Evolutionary conservation across 2,113 vertebrate species (phyloP), one percentile per base, ranked within the genome.

Genomic region (Agelaius tricolor): DNA sequence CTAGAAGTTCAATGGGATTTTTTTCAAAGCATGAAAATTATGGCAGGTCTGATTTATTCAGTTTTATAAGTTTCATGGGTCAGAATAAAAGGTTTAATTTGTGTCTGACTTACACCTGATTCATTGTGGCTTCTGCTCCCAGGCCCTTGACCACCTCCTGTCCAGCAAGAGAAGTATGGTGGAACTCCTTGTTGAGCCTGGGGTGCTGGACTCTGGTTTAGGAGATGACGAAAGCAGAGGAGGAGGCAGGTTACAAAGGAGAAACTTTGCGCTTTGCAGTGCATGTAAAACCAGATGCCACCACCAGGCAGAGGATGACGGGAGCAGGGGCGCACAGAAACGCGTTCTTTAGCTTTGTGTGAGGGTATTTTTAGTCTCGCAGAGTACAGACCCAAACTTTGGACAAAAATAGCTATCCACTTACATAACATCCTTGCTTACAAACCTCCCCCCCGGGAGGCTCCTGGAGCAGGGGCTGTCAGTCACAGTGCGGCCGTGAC

Each of bases 371-470:
- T 98, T 97, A 97, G 97, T 91, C 91, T 96, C 3, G 0, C 46
- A 39, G 91, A 81, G 90, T 10, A 35, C 69, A 91, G 74, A 89
- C 80, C 79, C 83, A 93, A 97, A 96, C 97, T 94, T 94, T 93
- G 86, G 89, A 96, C 96, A 97, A 80, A 98, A 98, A 98, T 98
- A 98, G 96, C 91, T 87, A 73, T 39, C 81, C 43, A 27, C 90
- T 98, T 98, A 94, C 96, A 97, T 98, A 98, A 97, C 71, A 84
- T 66, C 72, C 96, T 91, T 59, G 83, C 78, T 97, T 72, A 75
- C 84, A 81, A 67, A 86, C n/a, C 91, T 96, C 87, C 77, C 92
- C 87, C 76, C 22, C 58, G 80, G 0, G 92, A 84, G 76, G 61
- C 69, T 80, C 51, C 62, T 78, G 74, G 76, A 87, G 83, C 88